Conservation (phyloP, 2,797 vertebrate species). For the Chromobotia macracanthus region DNA sequence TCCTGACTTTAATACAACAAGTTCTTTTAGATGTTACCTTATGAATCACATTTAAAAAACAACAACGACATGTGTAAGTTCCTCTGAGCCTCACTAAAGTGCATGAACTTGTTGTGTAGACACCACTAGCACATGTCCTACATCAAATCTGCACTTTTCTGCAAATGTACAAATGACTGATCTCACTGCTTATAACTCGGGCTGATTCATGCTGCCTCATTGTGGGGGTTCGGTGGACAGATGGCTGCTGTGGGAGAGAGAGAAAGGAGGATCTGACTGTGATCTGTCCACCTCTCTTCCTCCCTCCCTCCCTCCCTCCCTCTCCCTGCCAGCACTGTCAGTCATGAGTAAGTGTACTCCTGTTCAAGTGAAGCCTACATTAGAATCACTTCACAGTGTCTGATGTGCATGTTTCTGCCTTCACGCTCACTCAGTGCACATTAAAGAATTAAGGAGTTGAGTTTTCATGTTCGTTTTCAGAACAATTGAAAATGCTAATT, state of each 20-base stretch:
- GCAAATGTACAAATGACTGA: conserved; percentile 60
- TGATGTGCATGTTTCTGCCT: conserved; percentile 1
- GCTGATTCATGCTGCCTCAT: conserved; percentile 69
- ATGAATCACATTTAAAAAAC: neutral
- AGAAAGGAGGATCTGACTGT: conserved; percentile 42
- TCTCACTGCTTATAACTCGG: conserved; percentile 18
- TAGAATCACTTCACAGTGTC: neutral
- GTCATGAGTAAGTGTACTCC: conserved; percentile 14
- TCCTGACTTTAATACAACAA: neutral
- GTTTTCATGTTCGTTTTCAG: conserved; percentile 13
- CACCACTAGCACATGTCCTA: neutral
- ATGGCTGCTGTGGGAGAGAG: conserved; percentile 62
- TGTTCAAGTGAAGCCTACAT: conserved; percentile 4
- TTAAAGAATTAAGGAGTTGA: conserved; percentile 25
- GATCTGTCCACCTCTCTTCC: conserved; percentile 41
- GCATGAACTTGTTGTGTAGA: neutral
- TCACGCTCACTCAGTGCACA: conserved; percentile 24
- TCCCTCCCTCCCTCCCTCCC: no score
- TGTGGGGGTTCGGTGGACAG: conserved; percentile 56
- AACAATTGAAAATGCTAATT: conserved; percentile 25
- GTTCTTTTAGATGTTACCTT: neutral
- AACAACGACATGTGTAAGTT: neutral
- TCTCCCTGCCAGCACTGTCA: conserved; percentile 10
- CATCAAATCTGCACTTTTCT: conserved; percentile 41
- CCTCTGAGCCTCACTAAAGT: neutral